Base-by-base conservation (phyloP, 2,113 vertebrate genomes). In the Boleophthalmus pectinirostris region DNA sequence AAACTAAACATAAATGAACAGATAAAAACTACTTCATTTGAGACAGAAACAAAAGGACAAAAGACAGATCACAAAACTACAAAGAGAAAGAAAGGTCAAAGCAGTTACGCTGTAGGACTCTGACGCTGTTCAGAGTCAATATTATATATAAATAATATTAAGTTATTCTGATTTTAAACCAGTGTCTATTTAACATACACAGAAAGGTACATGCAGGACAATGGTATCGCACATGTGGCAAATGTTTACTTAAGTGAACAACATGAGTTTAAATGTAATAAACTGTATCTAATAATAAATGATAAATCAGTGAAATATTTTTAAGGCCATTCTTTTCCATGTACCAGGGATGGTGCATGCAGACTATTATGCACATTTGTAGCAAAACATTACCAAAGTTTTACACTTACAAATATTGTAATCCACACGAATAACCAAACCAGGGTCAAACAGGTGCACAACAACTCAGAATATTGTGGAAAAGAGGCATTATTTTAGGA, bases 371-470 rank as follows among this genome's bases (percentile, higher is more conserved):
- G 20, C n/a, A 54, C 51, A 54, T 54, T 54, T 21, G 47, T n/a
- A 10, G 51, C 51, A 54, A 54, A 51, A 20, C 49, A 51, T 51
- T 20, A 54, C 20, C 8, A n/a, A 54, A 21, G 51, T 54, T 54
- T 54, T 54, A 54, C 51, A 58, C 23, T 58, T 58, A 58, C 61
- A 61, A 61, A 61, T 33, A 29, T 33, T 29, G 29, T 33, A 64
- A 38, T 38, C 61, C 33, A 64, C 18, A 38, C 47, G 60, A 33
- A 47, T 35, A 53, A 72, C 46, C 82, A 83, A 85, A 88, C 85
- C 85, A 82, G 85, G 75, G 83, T 85, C 83, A 85, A 85, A 24
- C 76, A 76, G 56, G 74, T 70, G 43, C 24, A 45, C 38, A 38
- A 73, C 56, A 61, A 29, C 13, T 29, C 24, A 29, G 57, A 61